Percentiles rank a stretch among this genome's conserved stretches.
phyloP scores from a whole-genome alignment of 2,888 invertebrate genomes.

The Pomacea canaliculata region DNA sequence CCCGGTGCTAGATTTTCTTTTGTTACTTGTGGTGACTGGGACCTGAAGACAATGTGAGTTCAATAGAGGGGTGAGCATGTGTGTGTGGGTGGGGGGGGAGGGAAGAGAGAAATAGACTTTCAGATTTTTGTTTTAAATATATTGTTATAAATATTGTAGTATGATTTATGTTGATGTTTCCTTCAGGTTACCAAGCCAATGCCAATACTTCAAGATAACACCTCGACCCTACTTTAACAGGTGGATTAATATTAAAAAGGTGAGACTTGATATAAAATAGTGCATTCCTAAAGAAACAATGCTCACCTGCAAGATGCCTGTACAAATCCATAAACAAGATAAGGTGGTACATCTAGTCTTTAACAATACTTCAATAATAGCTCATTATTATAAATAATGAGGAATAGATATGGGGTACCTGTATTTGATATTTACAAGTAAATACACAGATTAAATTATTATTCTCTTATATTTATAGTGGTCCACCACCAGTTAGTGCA shows the following conservation, averaged over 20 bases:
- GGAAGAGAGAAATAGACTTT: no score
- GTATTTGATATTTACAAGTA: no score
- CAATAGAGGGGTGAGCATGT: not conserved
- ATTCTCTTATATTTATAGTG: no score
- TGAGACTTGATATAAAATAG: constrained; percentile 27
- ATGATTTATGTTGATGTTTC: not conserved
- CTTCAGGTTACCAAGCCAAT: constrained; percentile 72
- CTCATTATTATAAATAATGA: no score
- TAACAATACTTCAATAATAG: no score
- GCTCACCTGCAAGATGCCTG: not conserved
- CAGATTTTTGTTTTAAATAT: not conserved
- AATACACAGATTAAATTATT: no score
- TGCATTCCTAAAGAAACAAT: not conserved
- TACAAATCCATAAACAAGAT: not conserved
- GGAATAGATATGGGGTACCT: no score
- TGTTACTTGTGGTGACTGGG: constrained; percentile 77
- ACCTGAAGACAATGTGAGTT: constrained; percentile 71
- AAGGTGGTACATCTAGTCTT: no score
- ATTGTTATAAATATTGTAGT: not conserved
- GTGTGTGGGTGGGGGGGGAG: no score
- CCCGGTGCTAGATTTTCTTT: constrained; percentile 71
- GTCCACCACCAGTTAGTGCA: no score
- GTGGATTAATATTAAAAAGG: constrained; percentile 76
- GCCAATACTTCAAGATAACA: constrained; percentile 65
- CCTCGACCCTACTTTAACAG: constrained; percentile 67